phyloP scores from a whole-genome alignment of 2,888 invertebrate genomes.

The Heliothis peltigera region DNA sequence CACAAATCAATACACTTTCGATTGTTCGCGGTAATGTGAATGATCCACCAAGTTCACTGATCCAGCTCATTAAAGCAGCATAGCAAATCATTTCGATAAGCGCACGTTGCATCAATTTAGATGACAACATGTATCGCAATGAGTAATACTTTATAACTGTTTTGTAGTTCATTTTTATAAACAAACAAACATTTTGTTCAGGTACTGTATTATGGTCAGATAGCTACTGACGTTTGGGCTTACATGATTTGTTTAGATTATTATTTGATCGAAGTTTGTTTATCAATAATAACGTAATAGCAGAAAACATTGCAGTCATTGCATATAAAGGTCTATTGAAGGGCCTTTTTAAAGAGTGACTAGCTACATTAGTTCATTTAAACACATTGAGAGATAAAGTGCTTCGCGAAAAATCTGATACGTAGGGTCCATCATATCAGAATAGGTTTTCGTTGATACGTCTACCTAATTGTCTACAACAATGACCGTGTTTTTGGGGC shows the following conservation, averaged over 20 bases:
- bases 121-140: slow-evolving; percentile 6
- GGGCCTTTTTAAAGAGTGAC: too few species aligned
- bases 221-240: neutral
- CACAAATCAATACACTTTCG: slow-evolving; percentile 51
- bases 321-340: too few species aligned
- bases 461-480: too few species aligned
- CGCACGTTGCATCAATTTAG: slow-evolving; percentile 10
- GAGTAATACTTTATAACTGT: neutral
- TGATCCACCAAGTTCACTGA: slow-evolving; percentile 66
- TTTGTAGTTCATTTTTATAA: slow-evolving; percentile 6
- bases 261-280: too few species aligned
- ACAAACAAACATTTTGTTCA: slow-evolving; percentile 18
- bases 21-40: slow-evolving; percentile 56
- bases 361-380: too few species aligned
- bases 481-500: neutral
- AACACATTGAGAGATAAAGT: too few species aligned
- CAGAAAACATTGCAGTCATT: neutral
- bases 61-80: slow-evolving; percentile 27
- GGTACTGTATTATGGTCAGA: slow-evolving; percentile 5
- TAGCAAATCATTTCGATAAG: slow-evolving; percentile 22
- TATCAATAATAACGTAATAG: neutral
- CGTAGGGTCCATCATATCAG: too few species aligned
- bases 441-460: too few species aligned
- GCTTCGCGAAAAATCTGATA: too few species aligned
- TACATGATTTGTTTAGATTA: slow-evolving; percentile 5